Percentiles rank a stretch among this genome's conserved stretches.
These are phyloP conservation scores for Acrocephalus scirpaceus DNA, from an alignment of 2,797 vertebrate species.

Conservation along the genomic window DNA sequence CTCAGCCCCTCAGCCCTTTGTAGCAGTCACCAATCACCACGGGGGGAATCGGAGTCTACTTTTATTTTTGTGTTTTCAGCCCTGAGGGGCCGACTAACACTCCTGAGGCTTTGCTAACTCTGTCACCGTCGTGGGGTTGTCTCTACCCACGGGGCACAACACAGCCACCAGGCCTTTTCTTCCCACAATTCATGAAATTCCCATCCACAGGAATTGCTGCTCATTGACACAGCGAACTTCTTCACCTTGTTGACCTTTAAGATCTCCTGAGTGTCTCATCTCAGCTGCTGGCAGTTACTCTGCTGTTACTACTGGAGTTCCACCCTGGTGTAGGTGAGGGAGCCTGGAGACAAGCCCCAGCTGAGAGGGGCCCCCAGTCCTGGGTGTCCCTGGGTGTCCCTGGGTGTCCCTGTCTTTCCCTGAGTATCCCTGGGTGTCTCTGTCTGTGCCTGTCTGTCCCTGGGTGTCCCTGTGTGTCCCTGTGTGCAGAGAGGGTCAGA, in stretches of 20 bases:
- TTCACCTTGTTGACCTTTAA: neutral
- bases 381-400: neutral
- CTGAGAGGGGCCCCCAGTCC: neutral
- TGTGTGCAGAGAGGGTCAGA: neutral
- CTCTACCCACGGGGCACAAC: fast-evolving
- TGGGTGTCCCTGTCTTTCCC: neutral
- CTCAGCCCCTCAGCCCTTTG: neutral
- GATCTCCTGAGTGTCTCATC: neutral
- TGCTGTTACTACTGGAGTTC: neutral
- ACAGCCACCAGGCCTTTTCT: neutral
- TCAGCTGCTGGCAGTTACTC: neutral
- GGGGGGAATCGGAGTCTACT: neutral
- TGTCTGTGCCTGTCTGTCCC: no score
- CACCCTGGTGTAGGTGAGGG: neutral
- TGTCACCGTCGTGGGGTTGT: fast-evolving
- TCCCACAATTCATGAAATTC: fast-evolving
- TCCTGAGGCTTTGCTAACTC: neutral
- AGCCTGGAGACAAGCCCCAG: neutral
- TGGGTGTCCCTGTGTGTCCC: neutral
- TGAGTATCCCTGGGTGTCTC: no score
- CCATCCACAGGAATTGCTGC: neutral
- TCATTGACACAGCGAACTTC: neutral
- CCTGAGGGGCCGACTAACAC: neutral
- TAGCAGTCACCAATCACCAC: neutral
- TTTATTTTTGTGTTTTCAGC: neutral